phyloP scores from a whole-genome alignment of 2,888 invertebrate genomes.

The Ametastegia equiseti region DNA sequence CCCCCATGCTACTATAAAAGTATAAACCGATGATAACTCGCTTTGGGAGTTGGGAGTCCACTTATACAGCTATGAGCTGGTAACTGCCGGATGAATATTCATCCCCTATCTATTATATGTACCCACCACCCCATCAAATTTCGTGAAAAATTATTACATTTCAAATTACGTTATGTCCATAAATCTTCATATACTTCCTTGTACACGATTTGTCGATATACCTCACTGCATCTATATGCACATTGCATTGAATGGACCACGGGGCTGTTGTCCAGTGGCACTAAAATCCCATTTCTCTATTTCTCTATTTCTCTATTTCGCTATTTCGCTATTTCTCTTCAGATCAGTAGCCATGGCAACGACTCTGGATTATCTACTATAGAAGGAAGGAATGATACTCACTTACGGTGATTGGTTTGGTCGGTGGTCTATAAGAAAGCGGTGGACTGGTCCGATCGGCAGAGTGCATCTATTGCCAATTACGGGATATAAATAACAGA shows the following conservation, averaged over 20 bases:
- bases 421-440: background rate
- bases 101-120: too few relatives aligned
- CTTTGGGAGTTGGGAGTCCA: background rate
- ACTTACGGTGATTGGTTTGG: slow-evolving; percentile 44
- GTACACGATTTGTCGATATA: background rate
- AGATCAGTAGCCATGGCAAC: slow-evolving; percentile 14
- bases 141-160: background rate
- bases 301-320: background rate
- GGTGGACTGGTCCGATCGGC: background rate
- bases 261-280: too few relatives aligned
- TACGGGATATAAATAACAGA: slow-evolving; percentile 36
- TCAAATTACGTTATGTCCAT: background rate
- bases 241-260: background rate
- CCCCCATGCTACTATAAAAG: slow-evolving; percentile 30
- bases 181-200: too few relatives aligned
- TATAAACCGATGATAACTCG: slow-evolving; percentile 11
- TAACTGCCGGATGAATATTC: background rate
- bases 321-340: background rate
- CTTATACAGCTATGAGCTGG: background rate
- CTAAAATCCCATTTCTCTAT: background rate
- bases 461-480: slow-evolving; percentile 34
- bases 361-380: background rate
- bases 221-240: background rate
- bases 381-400: slow-evolving; percentile 1
- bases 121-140: background rate